Base-by-base conservation (phyloP, 1,140 invertebrate genomes). In the Anastatus disparis region DNA sequence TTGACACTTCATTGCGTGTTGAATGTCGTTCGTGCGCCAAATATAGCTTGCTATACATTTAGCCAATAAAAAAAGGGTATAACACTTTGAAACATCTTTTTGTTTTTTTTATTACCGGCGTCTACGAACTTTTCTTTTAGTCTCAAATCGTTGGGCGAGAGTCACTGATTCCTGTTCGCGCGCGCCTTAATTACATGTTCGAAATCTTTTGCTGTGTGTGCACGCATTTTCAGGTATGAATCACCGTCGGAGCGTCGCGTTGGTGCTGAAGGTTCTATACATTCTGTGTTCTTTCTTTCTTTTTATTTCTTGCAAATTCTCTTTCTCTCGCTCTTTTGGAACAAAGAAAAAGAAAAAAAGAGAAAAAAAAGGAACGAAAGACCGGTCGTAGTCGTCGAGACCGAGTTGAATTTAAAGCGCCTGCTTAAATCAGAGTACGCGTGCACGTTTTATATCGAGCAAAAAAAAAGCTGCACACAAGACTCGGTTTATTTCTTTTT, bases 331-430 rank as follows among this genome's bases (percentile, higher is more conserved):
- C 10, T 8, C 48, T 50, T 20, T 17, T 10, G 17, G 46, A 20
- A n/a, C n/a, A n/a, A n/a, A n/a, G n/a, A 22, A 22, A 48, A 10
- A 7, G 15, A 35, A 17, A 27, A 17, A 29, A 35, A 7, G 55
- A 46, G 17, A 17, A 7, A 46, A 12, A 40, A 27, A 27, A 42
- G 17, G 50, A 17, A 10, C 12, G 6, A 29, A 35, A 24, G 46
- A 69, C 66, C 55, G 55, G 64, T 58, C 42, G n/a, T n/a, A n/a
- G n/a, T n/a, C n/a, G 26, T n/a, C 6, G 64, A 46, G 64, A 56
- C 40, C 53, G 12, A 27, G 55, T 44, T 61, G 66, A 69, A 69
- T 69, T 69, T 69, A 69, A 69, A 69, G 55, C 55, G 65, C 29
- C 53, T 69, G 56, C 31, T 68, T 68, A 61, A 48, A n/a, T n/a